Evolutionary conservation across 2,888 invertebrate genomes (phyloP), one percentile per base, ranked within the genome.

Genomic region (Teleogryllus oceanicus): DNA sequence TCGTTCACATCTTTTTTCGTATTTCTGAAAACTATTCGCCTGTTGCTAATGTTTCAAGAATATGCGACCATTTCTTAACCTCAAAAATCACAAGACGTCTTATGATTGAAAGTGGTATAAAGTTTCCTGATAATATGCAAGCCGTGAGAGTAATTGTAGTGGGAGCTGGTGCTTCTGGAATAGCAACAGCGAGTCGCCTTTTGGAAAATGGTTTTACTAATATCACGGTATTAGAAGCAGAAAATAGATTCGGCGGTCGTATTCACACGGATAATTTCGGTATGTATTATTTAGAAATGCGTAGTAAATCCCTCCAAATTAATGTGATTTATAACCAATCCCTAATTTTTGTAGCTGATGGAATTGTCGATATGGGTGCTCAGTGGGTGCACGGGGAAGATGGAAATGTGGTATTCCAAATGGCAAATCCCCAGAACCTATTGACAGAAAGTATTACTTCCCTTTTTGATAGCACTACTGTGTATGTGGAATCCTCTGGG

Each of bases 311-410:
- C 8, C 5, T 8, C 11, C 8, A 5, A 37, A 37, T 37, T 8
- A 37, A 37, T 5, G 37, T 37, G 37, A 37, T 37, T 37, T 37
- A 37, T 5, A 37, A 37, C 37, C 8, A 37, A 8, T 37, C 37
- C 2, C 2, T 24, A 21, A 20, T 74, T 20, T 78, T 79, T 80
- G 16, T 51, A 82, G 82, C 80, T 37, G 89, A 89, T 0, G 89
- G 88, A 82, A 86, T 89, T 10, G 87, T 94, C 10, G 94, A 95
- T 85, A 84, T 94, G 78, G 94, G 94, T 0, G 94, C 93, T 77
- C 94, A 94, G 83, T 95, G 94, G 94, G 92, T 93, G 80, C 93
- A 94, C 83, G 94, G 94, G 0, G 92, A 93, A 85, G 87, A 90
- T 85, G 89, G 88, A 77, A 92, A 93, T 86, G 84, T 89, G 18